phyloP scores from a whole-genome alignment of 2,888 invertebrate species.

The Apodemia hepburni region DNA sequence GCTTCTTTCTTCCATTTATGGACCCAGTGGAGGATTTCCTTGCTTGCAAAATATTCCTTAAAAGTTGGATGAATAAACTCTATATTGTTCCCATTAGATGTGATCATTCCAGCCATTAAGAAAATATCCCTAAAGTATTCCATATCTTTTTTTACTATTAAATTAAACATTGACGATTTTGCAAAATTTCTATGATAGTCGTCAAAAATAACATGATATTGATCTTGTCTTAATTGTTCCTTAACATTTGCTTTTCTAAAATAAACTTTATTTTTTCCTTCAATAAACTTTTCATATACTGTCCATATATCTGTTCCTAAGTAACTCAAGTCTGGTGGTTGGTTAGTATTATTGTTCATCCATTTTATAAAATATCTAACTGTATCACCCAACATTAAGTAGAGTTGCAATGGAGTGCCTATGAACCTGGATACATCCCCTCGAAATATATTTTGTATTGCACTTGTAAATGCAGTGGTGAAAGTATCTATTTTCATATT shows the following conservation, averaged over 20 bases:
- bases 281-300: constrained; percentile 12
- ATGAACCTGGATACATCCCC: background rate
- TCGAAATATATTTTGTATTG: background rate
- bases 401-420: constrained; percentile 9
- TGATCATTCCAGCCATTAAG: constrained; percentile 1
- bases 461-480: background rate
- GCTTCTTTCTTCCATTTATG: constrained; percentile 2
- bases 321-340: background rate
- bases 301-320: constrained; percentile 15
- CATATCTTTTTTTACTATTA: constrained; percentile 4
- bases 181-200: constrained; percentile 5
- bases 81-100: background rate
- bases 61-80: constrained; percentile 17
- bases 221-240: constrained; percentile 5
- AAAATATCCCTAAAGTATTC: constrained; percentile 9
- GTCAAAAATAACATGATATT: background rate
- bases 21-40: constrained; percentile 7
- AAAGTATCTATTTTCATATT: background rate
- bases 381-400: constrained; percentile 12
- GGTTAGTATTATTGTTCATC: background rate
- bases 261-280: constrained; percentile 4
- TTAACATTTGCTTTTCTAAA: constrained; percentile 9
- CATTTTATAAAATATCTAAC: background rate
- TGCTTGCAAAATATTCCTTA: constrained; percentile 5
- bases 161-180: constrained; percentile 1